Evolutionary conservation across 2,888 invertebrate genomes (phyloP), one percentile per base, ranked within the genome.

Genomic region (Meganola albula): DNA sequence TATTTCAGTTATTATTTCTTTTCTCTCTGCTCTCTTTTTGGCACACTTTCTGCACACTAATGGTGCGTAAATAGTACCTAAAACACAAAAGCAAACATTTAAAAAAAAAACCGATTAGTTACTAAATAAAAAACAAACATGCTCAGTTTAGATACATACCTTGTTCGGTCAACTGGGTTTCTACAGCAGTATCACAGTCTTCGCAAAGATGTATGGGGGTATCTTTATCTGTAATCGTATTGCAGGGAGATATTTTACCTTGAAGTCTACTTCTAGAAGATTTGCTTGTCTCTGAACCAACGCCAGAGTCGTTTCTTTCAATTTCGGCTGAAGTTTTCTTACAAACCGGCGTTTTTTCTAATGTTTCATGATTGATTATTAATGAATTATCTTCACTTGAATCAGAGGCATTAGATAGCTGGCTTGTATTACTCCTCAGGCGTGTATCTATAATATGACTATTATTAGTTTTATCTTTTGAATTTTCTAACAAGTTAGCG

Each of bases 1-100:
- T 41, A 98, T 96, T 87, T 98, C 98, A 2, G 93, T 93, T 30
- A 98, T 93, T 18, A 97, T 97, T 85, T 98, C 97, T 64, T 96
- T 96, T 33, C 97, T 89, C 70, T 98, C 97, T 5, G 93, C 90
- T 34, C 97, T 88, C 62, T 94, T 93, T 65, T 96, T 94, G 37
- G 91, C 88, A 72, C 98, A 98, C 69, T 96, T 95, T 44, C 94
- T 89, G 74, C 97, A 98, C 16, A 95, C 91, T 40, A 94, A 78
- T 1, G 94, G 93, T 13, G 93, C 93, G 58, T 90, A 93, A 59
- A 90, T 87, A 27, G 92, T 88, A 22, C 92, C 92, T 77, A 79
- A 72, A 78, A 62, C 39, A 12, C 30, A 27, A 2, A 27, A 18
- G 4, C 11, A 4, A 10, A 6, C 12, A n/a, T n/a, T 10, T 9